These are phyloP conservation scores for Drosophila paranaensis DNA, from an alignment of 2,888 invertebrate species.

Conservation along the genomic window DNA sequence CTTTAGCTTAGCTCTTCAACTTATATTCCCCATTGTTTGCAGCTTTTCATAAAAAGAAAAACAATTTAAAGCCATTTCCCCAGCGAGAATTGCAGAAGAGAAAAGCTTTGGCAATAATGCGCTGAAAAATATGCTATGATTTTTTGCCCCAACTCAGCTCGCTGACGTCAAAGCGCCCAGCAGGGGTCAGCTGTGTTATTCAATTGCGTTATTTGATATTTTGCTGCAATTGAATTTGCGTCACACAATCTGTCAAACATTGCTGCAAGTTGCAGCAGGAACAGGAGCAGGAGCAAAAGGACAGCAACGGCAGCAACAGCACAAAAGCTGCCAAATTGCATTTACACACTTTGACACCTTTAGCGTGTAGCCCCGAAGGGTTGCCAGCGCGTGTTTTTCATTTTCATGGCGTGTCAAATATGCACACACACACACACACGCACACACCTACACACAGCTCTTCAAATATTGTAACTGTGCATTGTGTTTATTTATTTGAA, in stretches of 20 bases:
- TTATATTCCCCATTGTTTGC: not conserved
- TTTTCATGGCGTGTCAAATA: slow-evolving; percentile 57
- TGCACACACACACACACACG: slow-evolving; percentile 14
- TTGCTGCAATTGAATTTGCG: slow-evolving; percentile 55
- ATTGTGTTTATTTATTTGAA: slow-evolving; percentile 23
- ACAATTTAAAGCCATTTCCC: not conserved
- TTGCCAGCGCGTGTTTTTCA: slow-evolving; percentile 47
- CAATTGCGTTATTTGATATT: slow-evolving; percentile 56
- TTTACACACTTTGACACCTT: slow-evolving; percentile 65
- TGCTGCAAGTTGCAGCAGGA: slow-evolving; percentile 13
- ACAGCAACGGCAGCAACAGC: slow-evolving; percentile 1
- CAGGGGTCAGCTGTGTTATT: slow-evolving; percentile 33
- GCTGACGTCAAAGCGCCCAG: slow-evolving; percentile 23
- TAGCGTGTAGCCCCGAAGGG: slow-evolving; percentile 9
- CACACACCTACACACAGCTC: slow-evolving; percentile 6
- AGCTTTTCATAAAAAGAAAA: not conserved
- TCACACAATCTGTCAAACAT: slow-evolving; percentile 54
- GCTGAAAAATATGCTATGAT: slow-evolving; percentile 45
- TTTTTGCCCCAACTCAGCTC: slow-evolving; percentile 19
- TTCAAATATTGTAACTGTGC: slow-evolving; percentile 6
- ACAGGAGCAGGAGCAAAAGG: slow-evolving; percentile 3
- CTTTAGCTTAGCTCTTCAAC: not conserved
- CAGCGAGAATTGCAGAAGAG: not conserved
- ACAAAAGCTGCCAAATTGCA: slow-evolving; percentile 63
- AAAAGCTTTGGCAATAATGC: slow-evolving; percentile 29